Percentiles rank a stretch among this genome's conserved stretches.
Evolutionary conservation across 2,797 vertebrate genomes (phyloP).

Genomic region (Ptychobarbus kaznakovi): DNA sequence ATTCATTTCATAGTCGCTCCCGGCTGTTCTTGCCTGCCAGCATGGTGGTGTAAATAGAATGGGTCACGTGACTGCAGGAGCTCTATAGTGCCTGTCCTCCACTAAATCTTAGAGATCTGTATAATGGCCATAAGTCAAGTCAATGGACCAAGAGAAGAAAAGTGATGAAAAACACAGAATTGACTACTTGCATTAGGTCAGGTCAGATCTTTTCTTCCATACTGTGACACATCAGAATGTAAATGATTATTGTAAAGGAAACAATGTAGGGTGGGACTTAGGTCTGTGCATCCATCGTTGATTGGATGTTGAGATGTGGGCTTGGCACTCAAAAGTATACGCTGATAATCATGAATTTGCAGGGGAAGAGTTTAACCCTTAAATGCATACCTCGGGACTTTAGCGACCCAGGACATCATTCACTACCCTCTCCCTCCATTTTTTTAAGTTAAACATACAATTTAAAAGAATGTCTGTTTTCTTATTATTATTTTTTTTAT

Average conservation of each 20-base stretch:
- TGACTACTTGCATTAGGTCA: not conserved
- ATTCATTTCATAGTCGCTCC: too few relatives aligned
- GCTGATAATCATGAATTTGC: not conserved
- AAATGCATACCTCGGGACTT: too few relatives aligned
- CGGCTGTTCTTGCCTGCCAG: too few relatives aligned
- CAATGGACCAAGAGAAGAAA: not conserved
- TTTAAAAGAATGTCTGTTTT: too few relatives aligned
- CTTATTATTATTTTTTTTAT: too few relatives aligned
- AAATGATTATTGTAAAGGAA: too few relatives aligned
- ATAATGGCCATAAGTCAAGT: not conserved
- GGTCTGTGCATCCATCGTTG: not conserved
- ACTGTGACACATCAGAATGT: not conserved
- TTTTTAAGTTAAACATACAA: too few relatives aligned
- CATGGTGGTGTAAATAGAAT: too few relatives aligned
- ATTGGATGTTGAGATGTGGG: slow-evolving; percentile 1
- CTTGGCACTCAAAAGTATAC: not conserved
- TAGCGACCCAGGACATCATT: too few relatives aligned
- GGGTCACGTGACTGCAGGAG: not conserved
- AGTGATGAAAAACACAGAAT: not conserved
- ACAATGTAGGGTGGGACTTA: not conserved
- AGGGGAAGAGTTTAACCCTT: not conserved
- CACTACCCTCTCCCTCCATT: too few relatives aligned
- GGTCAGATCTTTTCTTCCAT: not conserved
- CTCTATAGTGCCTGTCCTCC: not conserved
- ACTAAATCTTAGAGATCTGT: not conserved